Evolutionary conservation across 2,888 invertebrate species (phyloP).

Genomic region (Noctua fimbriata): DNA sequence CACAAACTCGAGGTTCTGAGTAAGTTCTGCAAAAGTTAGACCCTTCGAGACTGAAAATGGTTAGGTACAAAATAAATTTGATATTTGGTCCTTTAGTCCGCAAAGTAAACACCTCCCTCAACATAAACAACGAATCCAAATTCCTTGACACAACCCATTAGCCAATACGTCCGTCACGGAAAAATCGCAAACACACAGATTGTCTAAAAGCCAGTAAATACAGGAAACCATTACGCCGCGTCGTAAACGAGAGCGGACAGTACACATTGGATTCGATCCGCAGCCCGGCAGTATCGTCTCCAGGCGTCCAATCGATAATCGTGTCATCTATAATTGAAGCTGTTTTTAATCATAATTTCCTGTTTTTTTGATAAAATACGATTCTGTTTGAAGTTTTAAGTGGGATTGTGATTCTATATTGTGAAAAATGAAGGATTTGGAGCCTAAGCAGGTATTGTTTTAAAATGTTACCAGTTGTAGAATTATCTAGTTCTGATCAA

Average conservation of each 20-base stretch:
- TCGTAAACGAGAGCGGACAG: slow-evolving; percentile 75
- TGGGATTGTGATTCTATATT: slow-evolving; percentile 25
- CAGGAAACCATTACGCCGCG: slow-evolving; percentile 81
- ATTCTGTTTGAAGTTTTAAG: slow-evolving; percentile 2
- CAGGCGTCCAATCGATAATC: slow-evolving; percentile 61
- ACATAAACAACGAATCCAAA: slow-evolving; percentile 15
- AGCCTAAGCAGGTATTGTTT: slow-evolving; percentile 52
- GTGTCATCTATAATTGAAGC: slow-evolving; percentile 62
- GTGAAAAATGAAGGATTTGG: slow-evolving; percentile 47
- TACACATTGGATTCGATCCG: slow-evolving; percentile 56
- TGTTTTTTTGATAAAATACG: not conserved
- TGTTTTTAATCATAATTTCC: slow-evolving; percentile 34
- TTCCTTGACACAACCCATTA: slow-evolving; percentile 50
- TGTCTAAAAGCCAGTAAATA: slow-evolving; percentile 66
- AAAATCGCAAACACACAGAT: slow-evolving; percentile 55
- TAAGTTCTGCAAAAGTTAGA: not conserved
- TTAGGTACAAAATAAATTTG: not conserved
- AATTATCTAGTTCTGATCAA: not conserved
- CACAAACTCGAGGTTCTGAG: not conserved
- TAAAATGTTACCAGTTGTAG: not conserved
- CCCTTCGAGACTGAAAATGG: not conserved
- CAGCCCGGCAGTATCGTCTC: slow-evolving; percentile 70
- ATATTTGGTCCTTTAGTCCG: slow-evolving; percentile 1
- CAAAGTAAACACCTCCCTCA: not conserved
- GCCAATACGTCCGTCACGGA: slow-evolving; percentile 37